Conservation (phyloP, 2,113 vertebrate species). For the Phodopus roborovskii region DNA sequence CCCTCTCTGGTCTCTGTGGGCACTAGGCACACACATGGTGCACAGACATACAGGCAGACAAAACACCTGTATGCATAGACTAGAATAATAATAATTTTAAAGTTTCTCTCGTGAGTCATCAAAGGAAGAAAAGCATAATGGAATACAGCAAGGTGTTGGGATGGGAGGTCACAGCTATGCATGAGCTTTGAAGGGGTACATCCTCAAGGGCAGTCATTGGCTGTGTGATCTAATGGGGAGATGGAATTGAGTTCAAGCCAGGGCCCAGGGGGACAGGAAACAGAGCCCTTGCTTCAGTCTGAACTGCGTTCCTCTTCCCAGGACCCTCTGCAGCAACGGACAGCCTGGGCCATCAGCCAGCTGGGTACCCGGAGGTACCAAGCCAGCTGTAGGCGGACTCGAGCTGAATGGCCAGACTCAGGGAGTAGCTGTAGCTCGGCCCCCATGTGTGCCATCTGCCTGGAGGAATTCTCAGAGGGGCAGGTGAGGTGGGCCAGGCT, state of each 20-base stretch:
- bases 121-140: not conserved
- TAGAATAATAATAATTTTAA: not conserved
- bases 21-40: not conserved
- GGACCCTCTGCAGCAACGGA: slow-evolving; percentile 96
- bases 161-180: not conserved
- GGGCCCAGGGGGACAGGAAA: too few relatives aligned
- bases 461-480: slow-evolving; percentile 97
- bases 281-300: not conserved
- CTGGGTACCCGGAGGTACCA: slow-evolving; percentile 93
- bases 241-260: not conserved
- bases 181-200: not conserved
- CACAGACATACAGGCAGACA: not conserved
- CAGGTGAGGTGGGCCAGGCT: slow-evolving; percentile 88
- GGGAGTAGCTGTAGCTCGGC: slow-evolving; percentile 94
- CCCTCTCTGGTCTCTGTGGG: not conserved
- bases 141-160: not conserved
- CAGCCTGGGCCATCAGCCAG: slow-evolving; percentile 92
- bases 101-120: not conserved
- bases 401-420: slow-evolving; percentile 86
- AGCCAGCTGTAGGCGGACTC: slow-evolving; percentile 85
- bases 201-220: not conserved
- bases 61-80: not conserved
- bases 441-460: slow-evolving; percentile 95
- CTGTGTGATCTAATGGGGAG: not conserved
- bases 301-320: slow-evolving; percentile 72